These are phyloP conservation scores for Campopleginae sp. DNA, from an alignment of 2,888 invertebrate genomes.

Conservation along the genomic window DNA sequence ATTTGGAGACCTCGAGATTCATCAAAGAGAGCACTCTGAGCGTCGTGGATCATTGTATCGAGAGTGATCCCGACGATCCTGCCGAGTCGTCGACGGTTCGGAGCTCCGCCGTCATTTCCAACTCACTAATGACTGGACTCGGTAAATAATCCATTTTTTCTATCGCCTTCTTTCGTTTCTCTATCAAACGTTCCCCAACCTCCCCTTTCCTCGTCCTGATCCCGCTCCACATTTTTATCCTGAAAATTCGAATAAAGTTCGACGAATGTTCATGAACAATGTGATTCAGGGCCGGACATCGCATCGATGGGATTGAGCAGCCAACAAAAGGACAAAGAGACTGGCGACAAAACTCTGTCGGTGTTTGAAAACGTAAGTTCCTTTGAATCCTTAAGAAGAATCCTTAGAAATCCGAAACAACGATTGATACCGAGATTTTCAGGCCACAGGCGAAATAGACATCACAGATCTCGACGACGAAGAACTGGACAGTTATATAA, in stretches of 20 bases:
- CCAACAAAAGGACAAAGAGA: constrained; percentile 70
- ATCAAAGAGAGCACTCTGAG: constrained; percentile 84
- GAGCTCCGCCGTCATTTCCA: constrained; percentile 27
- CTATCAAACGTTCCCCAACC: too few relatives aligned
- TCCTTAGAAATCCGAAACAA: background rate
- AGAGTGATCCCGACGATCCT: constrained; percentile 78
- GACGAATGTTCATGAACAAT: background rate
- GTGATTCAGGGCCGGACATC: constrained; percentile 88
- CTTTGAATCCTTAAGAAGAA: too few relatives aligned
- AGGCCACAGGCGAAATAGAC: constrained; percentile 86
- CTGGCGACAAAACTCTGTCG: constrained; percentile 23
- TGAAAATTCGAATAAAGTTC: background rate
- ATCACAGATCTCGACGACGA: constrained; percentile 93
- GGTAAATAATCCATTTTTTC: constrained; percentile 31
- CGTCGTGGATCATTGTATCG: constrained; percentile 83
- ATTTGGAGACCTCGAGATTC: constrained; percentile 82
- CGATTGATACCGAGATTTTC: background rate
- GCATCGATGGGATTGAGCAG: constrained; percentile 91
- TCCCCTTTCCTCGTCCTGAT: too few relatives aligned
- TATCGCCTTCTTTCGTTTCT: too few relatives aligned
- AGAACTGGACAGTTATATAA: constrained; percentile 94
- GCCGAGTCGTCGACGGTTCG: constrained; percentile 65
- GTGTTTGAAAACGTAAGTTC: constrained; percentile 73
- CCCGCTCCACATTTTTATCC: background rate
- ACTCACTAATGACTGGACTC: constrained; percentile 56